Evolutionary conservation across 2,797 vertebrate genomes (phyloP).

Genomic region (Furcifer pardalis): DNA sequence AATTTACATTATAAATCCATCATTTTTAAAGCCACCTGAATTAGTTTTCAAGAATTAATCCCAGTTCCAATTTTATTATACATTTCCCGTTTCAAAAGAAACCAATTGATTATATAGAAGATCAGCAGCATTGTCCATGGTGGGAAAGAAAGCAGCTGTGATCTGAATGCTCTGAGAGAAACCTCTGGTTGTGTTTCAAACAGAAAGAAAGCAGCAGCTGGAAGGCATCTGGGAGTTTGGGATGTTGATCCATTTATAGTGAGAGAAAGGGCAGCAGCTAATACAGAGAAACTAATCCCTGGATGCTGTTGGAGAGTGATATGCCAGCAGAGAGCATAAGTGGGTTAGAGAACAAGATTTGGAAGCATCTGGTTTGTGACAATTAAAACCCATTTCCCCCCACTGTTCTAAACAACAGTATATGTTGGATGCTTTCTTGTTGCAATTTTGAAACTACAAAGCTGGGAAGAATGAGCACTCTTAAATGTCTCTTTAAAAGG

Average conservation of each 20-base stretch:
- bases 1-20: background rate
- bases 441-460: background rate
- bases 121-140: background rate
- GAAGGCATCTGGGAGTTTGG: conserved; percentile 14
- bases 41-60: background rate
- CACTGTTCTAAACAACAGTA: conserved; percentile 21
- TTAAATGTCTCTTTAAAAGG: background rate
- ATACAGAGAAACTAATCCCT: conserved; percentile 33
- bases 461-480: background rate
- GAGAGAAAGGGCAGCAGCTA: conserved; percentile 33
- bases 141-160: conserved; percentile 22
- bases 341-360: background rate
- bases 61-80: background rate
- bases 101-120: conserved; percentile 13
- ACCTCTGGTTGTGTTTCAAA: conserved; percentile 36
- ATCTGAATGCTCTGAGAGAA: background rate
- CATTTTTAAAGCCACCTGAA: background rate
- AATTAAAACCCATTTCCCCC: conserved; percentile 31
- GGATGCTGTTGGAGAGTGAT: conserved; percentile 31
- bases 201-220: conserved; percentile 22
- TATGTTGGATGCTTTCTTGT: conserved; percentile 2
- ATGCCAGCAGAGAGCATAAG: conserved; percentile 17
- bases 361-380: background rate
- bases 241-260: background rate
- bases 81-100: background rate